phyloP scores from a whole-genome alignment of 2,113 vertebrate species.

The Turdus rufiventris region DNA sequence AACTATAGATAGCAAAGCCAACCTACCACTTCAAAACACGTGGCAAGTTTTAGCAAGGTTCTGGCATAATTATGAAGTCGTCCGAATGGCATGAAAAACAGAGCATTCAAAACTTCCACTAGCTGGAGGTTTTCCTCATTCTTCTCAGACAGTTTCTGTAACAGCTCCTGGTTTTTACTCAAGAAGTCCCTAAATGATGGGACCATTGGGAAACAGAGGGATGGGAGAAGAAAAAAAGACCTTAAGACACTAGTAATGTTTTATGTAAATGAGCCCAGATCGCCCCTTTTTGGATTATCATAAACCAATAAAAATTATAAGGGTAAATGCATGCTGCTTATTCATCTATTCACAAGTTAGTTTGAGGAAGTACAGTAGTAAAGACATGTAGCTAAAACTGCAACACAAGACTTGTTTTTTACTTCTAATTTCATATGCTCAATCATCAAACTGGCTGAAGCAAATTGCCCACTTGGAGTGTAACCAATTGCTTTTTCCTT shows the following conservation, averaged over 20 bases:
- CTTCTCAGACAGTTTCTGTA: conserved; percentile 83
- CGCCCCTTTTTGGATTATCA: background rate
- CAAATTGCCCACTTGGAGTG: background rate
- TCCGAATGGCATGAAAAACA: conserved; percentile 87
- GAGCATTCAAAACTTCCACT: conserved; percentile 80
- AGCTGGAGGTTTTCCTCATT: conserved; percentile 79
- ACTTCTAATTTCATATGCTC: background rate
- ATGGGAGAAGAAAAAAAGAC: background rate
- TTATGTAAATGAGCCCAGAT: background rate
- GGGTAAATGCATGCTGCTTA: background rate
- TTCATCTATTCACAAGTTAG: background rate
- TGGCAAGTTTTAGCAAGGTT: conserved; percentile 89
- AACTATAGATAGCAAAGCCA: background rate
- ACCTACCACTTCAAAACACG: conserved; percentile 94
- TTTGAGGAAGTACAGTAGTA: background rate
- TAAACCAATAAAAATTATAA: background rate
- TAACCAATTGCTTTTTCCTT: background rate
- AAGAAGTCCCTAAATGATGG: conserved; percentile 81
- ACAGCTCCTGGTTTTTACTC: conserved; percentile 85
- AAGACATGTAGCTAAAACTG: background rate
- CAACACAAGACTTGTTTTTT: background rate
- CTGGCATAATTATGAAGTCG: conserved; percentile 87
- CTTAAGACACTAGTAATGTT: background rate
- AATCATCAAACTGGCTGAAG: background rate
- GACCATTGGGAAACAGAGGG: background rate